Evolutionary conservation across 2,888 invertebrate species (phyloP).

Genomic region (Ichneumon xanthorius): DNA sequence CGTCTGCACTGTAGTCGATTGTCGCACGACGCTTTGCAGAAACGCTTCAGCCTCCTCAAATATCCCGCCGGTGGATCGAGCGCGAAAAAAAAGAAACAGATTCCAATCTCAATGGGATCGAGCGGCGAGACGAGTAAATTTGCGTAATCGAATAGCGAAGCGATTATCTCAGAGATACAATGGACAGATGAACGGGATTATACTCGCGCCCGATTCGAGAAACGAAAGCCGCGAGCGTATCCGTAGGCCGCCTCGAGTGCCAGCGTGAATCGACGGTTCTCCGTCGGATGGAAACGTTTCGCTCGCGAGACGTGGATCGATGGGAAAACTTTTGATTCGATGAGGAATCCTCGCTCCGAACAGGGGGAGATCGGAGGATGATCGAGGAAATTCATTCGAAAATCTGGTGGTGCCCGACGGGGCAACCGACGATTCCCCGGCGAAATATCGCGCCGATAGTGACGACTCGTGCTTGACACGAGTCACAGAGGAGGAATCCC

Average conservation of each 20-base stretch:
- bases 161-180: not conserved
- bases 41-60: not conserved
- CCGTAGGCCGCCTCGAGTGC: too few relatives aligned
- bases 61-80: not conserved
- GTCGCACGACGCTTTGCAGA: too few relatives aligned
- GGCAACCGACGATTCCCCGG: not conserved
- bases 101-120: not conserved
- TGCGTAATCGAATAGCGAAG: conserved; percentile 15
- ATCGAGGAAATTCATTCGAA: conserved; percentile 3
- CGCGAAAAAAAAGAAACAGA: not conserved
- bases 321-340: conserved; percentile 11
- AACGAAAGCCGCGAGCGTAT: not conserved
- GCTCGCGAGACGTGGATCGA: not conserved
- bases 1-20: too few relatives aligned
- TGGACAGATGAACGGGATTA: not conserved
- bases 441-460: not conserved
- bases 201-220: not conserved
- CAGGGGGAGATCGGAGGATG: not conserved
- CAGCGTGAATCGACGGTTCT: not conserved
- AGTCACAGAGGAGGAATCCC: not conserved
- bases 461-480: not conserved
- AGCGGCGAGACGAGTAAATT: not conserved
- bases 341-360: not conserved
- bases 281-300: not conserved
- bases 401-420: not conserved